Percentiles rank a stretch among this genome's conserved stretches.
These are phyloP conservation scores for Danaus plexippus DNA, from an alignment of 1,140 invertebrate species.

Conservation along the genomic window DNA sequence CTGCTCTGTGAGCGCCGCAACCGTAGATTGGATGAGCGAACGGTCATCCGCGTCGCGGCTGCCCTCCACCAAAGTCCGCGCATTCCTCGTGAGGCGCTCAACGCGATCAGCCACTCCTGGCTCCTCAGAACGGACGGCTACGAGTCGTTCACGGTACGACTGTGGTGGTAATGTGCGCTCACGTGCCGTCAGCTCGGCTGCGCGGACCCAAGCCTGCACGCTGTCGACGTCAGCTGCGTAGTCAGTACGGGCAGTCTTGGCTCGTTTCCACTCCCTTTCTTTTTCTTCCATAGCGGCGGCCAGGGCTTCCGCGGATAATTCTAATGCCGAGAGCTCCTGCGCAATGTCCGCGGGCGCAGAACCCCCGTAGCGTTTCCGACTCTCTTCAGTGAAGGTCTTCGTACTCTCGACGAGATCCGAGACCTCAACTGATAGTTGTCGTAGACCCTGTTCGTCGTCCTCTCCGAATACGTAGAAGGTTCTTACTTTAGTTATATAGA, in stretches of 20 bases:
- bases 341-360: conserved; percentile 82
- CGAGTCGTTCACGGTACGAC: conserved; percentile 81
- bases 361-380: conserved; percentile 78
- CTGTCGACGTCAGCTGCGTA: conserved; percentile 85
- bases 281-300: conserved; percentile 88
- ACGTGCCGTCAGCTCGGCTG: conserved; percentile 86
- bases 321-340: conserved; percentile 82
- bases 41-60: conserved; percentile 84
- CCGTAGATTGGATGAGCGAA: conserved; percentile 81
- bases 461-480: conserved; percentile 82
- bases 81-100: conserved; percentile 84
- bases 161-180: conserved; percentile 85
- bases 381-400: conserved; percentile 76
- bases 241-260: conserved; percentile 84
- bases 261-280: conserved; percentile 87
- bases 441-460: conserved; percentile 74
- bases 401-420: conserved; percentile 74
- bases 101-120: conserved; percentile 81
- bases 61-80: conserved; percentile 83
- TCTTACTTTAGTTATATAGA: conserved; percentile 75
- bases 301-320: conserved; percentile 85
- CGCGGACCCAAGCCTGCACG: conserved; percentile 85
- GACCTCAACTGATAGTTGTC: conserved; percentile 67
- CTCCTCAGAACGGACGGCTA: conserved; percentile 83
- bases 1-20: conserved; percentile 83